Percentiles rank a stretch among this genome's conserved stretches.
phyloP scores from a whole-genome alignment of 2,797 vertebrate species.

The Lithobates sylvaticus region DNA sequence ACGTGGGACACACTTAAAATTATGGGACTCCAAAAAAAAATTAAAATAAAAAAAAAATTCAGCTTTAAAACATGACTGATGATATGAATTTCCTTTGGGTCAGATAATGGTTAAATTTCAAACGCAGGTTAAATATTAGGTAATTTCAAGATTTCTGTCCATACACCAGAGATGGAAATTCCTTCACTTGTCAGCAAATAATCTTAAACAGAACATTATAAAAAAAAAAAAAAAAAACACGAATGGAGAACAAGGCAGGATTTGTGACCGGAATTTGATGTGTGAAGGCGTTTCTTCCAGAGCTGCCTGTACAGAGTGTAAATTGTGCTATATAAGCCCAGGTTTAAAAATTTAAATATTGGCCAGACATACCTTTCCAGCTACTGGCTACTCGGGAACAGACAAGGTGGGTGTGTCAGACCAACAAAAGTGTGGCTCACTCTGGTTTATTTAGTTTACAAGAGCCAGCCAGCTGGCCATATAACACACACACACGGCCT shows the following conservation, averaged over 20 bases:
- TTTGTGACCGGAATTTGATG: not conserved
- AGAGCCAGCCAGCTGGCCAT: not conserved
- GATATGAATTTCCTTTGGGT: not conserved
- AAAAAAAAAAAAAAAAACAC: not conserved
- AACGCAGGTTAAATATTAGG: not conserved
- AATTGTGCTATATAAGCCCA: not conserved
- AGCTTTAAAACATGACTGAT: no score
- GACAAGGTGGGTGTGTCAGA: not conserved
- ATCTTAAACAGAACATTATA: not conserved
- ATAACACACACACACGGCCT: not conserved
- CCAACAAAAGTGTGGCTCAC: not conserved
- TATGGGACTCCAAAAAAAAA: no score
- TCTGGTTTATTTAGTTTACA: not conserved
- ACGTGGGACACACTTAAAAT: no score
- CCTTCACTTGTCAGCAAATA: not conserved
- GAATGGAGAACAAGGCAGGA: not conserved
- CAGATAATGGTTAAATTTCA: not conserved
- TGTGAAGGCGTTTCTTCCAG: not conserved
- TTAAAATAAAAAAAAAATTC: no score
- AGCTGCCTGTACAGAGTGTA: not conserved
- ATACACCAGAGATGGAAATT: not conserved
- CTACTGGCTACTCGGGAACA: not conserved
- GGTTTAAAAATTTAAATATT: not conserved
- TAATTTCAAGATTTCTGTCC: not conserved
- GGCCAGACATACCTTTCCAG: not conserved